These are phyloP conservation scores for human DNA, from an alignment of 2,113 vertebrate genomes.

Conservation along the genomic window DNA sequence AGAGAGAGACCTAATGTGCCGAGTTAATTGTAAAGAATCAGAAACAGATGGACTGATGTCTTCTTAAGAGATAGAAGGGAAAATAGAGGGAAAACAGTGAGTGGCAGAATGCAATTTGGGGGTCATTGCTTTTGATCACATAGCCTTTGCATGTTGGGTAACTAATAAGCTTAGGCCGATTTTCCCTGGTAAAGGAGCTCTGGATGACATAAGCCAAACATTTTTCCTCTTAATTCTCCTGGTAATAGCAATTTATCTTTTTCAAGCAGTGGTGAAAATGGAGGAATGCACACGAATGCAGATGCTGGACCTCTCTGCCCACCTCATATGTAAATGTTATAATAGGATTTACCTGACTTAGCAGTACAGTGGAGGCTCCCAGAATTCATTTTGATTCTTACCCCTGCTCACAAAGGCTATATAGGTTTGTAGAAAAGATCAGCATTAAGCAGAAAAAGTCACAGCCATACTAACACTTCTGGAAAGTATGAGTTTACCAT, in stretches of 20 bases:
- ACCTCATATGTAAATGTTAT: constrained; percentile 25
- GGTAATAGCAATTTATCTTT: constrained; percentile 59
- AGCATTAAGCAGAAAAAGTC: constrained; percentile 5
- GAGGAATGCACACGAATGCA: background rate
- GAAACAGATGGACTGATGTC: constrained; percentile 16
- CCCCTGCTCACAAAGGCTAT: background rate
- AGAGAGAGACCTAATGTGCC: background rate
- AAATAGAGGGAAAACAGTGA: constrained; percentile 17
- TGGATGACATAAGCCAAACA: constrained; percentile 47
- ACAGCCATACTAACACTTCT: background rate
- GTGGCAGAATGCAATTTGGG: background rate
- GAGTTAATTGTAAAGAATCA: constrained; percentile 36
- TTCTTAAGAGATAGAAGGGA: background rate
- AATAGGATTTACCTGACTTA: constrained; percentile 52
- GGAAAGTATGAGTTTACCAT: background rate
- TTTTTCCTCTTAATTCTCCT: constrained; percentile 48
- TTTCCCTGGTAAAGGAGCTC: constrained; percentile 40
- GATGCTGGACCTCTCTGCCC: constrained; percentile 14
- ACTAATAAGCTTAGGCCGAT: background rate
- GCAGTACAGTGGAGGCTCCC: background rate
- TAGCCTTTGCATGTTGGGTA: background rate
- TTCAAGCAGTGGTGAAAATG: constrained; percentile 13
- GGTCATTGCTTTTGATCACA: background rate
- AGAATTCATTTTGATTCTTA: constrained; percentile 39
- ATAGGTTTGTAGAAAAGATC: background rate